Base-by-base conservation (phyloP, 2,113 vertebrate species). In the Leptobrachium ailaonicum region DNA sequence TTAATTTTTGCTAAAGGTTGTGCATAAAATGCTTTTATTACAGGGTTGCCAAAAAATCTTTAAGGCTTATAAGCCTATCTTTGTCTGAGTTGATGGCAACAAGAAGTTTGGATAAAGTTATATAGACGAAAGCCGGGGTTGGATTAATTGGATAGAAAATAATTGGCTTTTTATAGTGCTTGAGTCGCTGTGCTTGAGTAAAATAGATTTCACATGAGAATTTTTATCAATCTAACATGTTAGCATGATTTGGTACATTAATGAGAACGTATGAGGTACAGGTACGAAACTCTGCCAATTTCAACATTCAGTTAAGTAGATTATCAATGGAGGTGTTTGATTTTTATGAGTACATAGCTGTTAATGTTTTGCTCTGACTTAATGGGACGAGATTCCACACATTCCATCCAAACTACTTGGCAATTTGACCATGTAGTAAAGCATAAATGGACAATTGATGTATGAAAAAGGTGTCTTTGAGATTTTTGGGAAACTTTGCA, bases 61-160 rank as follows among this genome's bases (percentile, higher is more conserved):
- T 66, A 84, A 84, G 85, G 85, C 77, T 85, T 87, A 89, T 91
- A 90, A 91, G 87, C 84, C 85, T 86, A 84, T 86, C 88, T 86
- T 91, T 87, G 89, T 91, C 90, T 85, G 77, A 79, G 10, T 73
- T 72, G 75, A 74, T 84, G 83, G 86, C 83, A 82, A 85, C 82
- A 77, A 77, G 85, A 85, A 86, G 83, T 90, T 89, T 85, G 88
- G 83, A 89, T 90, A 85, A 92, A 89, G 68, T 91, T 93, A 90
- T 92, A 91, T 5, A n/a, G 76, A 69, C 67, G 32, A 85, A 77
- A 56, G 85, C 47, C 82, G 84, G 84, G 41, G 71, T 72, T 75
- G 66, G 71, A 45, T 88, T 93, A 91, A 92, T 91, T 93, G 87
- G 89, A 86, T 63, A 79, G 83, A 82, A 87, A 88, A 92, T 90